Conservation (phyloP, 2,888 invertebrate genomes). For the Drosophila suboccidentalis region DNA sequence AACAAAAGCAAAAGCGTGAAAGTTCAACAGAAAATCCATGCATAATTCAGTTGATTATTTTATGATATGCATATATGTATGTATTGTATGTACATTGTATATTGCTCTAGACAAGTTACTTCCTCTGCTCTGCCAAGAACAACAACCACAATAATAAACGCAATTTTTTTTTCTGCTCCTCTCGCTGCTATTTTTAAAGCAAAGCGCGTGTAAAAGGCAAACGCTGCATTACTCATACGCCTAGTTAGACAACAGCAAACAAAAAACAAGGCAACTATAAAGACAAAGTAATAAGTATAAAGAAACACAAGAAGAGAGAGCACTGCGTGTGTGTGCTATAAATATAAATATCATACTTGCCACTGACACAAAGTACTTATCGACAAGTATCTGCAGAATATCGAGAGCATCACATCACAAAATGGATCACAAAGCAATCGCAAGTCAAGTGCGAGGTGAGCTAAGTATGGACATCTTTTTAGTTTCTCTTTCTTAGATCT, state of each 20-base stretch:
- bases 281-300: constrained; percentile 37
- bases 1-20: constrained; percentile 28
- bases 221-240: constrained; percentile 69
- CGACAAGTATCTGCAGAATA: constrained; percentile 25
- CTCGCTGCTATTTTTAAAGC: constrained; percentile 49
- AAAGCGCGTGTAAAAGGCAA: constrained; percentile 32
- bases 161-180: constrained; percentile 22
- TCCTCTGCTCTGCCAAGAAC: constrained; percentile 49
- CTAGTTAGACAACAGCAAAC: constrained; percentile 40
- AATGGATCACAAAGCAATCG: constrained; percentile 84
- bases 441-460: constrained; percentile 84
- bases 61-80: constrained; percentile 6
- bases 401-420: constrained; percentile 29
- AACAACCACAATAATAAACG: constrained; percentile 33
- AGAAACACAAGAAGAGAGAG: constrained; percentile 20
- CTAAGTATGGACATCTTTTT: constrained; percentile 65
- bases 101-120: constrained; percentile 17
- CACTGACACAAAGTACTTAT: constrained; percentile 33
- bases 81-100: constrained; percentile 3
- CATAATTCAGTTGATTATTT: constrained; percentile 36
- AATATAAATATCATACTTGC: constrained; percentile 38
- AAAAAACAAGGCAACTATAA: constrained; percentile 42
- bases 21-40: constrained; percentile 48
- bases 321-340: constrained; percentile 46
- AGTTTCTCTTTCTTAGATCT: constrained; percentile 8